A percentile compares a stretch with the other conserved stretches of the same genome.
phyloP scores from a whole-genome alignment of 2,888 invertebrate species.

The Thelaira solivaga region DNA sequence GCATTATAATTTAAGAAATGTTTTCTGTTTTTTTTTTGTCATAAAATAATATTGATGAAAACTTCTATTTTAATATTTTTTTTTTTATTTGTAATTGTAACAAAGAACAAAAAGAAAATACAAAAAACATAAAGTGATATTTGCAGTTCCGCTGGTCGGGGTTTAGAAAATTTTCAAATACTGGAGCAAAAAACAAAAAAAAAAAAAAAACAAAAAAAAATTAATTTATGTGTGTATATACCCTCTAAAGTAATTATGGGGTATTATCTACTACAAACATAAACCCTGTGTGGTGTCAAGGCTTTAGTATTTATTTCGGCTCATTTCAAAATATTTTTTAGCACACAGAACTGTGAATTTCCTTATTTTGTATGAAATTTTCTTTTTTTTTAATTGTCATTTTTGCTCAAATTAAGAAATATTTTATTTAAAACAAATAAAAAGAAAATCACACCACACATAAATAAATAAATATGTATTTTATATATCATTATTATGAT shows the following conservation, averaged over 20 bases:
- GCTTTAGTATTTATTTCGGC: neutral
- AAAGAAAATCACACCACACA: slow-evolving; percentile 22
- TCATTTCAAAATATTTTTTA: neutral
- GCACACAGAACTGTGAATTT: slow-evolving; percentile 15
- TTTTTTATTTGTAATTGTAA: slow-evolving; percentile 47
- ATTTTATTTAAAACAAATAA: neutral
- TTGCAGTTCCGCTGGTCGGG: slow-evolving; percentile 18
- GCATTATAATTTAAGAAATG: slow-evolving; percentile 26
- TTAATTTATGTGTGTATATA: no score
- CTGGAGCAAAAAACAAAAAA: no score
- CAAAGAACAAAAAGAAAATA: slow-evolving; percentile 5
- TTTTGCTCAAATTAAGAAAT: no score
- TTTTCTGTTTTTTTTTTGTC: slow-evolving; percentile 26
- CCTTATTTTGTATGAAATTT: slow-evolving; percentile 31
- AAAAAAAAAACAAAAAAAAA: no score
- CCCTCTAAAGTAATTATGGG: no score
- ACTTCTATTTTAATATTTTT: slow-evolving; percentile 7
- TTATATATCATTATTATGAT: slow-evolving; percentile 71
- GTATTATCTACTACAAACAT: no score
- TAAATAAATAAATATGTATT: slow-evolving; percentile 47
- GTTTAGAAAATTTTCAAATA: neutral
- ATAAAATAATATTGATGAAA: slow-evolving; percentile 3
- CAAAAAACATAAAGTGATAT: slow-evolving; percentile 8
- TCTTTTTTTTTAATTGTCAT: slow-evolving; percentile 2
- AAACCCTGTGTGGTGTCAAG: no score